A percentile compares a stretch with the other conserved stretches of the same genome.
Evolutionary conservation across 2,113 vertebrate genomes (phyloP).

Genomic region (Carollia perspicillata): DNA sequence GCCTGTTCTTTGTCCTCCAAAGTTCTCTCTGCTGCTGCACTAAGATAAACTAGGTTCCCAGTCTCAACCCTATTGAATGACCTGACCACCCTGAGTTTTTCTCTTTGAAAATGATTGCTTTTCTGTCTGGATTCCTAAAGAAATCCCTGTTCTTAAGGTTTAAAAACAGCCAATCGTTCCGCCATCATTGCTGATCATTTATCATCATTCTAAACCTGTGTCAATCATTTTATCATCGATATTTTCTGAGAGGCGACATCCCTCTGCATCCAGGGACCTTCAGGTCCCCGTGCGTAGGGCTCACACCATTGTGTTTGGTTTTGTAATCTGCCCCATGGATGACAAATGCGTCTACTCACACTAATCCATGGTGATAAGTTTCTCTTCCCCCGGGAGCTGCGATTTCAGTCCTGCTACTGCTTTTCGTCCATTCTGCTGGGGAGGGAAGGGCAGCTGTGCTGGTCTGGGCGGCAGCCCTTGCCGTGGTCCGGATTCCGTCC

Average conservation of each 20-base stretch:
- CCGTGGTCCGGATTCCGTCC: background rate
- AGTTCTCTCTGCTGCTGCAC: background rate
- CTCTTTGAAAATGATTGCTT: background rate
- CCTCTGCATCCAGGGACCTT: background rate
- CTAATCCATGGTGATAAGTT: background rate
- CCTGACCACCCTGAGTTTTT: background rate
- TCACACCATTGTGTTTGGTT: background rate
- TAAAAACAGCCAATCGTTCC: background rate
- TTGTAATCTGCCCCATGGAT: background rate
- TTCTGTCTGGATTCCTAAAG: background rate
- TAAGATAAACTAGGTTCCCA: background rate
- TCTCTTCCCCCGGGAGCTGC: background rate
- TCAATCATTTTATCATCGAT: background rate
- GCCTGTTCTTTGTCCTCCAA: background rate
- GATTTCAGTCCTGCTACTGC: background rate
- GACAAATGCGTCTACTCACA: background rate
- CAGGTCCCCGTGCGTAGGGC: background rate
- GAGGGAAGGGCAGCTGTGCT: background rate
- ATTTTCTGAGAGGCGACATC: background rate
- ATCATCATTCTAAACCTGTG: background rate
- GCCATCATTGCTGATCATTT: background rate
- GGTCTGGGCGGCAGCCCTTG: background rate
- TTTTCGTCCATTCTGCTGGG: background rate
- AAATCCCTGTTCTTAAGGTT: background rate
- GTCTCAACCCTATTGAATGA: background rate